Percentiles rank a stretch among this genome's conserved stretches.
Evolutionary conservation across 2,113 vertebrate species (phyloP).

Genomic region (Myocastor coypus): DNA sequence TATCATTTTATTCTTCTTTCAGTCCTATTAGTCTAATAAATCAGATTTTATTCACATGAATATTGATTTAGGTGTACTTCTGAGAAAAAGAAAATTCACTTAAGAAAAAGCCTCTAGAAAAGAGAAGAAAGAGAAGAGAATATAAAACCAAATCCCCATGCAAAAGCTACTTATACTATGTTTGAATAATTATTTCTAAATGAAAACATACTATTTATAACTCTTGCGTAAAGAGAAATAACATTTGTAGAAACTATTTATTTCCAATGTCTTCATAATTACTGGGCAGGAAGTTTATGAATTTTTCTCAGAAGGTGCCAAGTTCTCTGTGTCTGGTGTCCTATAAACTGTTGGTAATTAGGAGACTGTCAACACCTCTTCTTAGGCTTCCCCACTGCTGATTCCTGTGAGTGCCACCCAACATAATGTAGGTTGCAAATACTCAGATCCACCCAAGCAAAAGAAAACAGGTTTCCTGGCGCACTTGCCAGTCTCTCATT

Average conservation of each 20-base stretch:
- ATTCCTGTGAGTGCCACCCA: background rate
- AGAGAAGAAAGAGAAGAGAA: slow-evolving; percentile 50
- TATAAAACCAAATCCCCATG: slow-evolving; percentile 56
- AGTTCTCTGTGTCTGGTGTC: background rate
- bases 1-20: slow-evolving; percentile 61
- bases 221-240: slow-evolving; percentile 53
- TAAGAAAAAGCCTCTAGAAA: background rate
- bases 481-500: background rate
- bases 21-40: slow-evolving; percentile 64
- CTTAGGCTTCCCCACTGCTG: background rate
- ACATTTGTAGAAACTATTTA: slow-evolving; percentile 61
- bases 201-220: slow-evolving; percentile 69
- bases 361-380: background rate
- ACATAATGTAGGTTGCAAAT: background rate
- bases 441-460: background rate
- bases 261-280: slow-evolving; percentile 46
- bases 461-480: background rate
- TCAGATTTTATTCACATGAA: slow-evolving; percentile 62
- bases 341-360: slow-evolving; percentile 62
- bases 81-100: slow-evolving; percentile 31
- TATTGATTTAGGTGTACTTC: slow-evolving; percentile 57
- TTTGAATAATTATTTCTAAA: slow-evolving; percentile 62
- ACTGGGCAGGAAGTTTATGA: background rate
- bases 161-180: slow-evolving; percentile 46
- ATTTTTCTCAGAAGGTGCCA: slow-evolving; percentile 48